These are phyloP conservation scores for Sarcophilus harrisii DNA, from an alignment of 2,797 vertebrate genomes.

Conservation along the genomic window DNA sequence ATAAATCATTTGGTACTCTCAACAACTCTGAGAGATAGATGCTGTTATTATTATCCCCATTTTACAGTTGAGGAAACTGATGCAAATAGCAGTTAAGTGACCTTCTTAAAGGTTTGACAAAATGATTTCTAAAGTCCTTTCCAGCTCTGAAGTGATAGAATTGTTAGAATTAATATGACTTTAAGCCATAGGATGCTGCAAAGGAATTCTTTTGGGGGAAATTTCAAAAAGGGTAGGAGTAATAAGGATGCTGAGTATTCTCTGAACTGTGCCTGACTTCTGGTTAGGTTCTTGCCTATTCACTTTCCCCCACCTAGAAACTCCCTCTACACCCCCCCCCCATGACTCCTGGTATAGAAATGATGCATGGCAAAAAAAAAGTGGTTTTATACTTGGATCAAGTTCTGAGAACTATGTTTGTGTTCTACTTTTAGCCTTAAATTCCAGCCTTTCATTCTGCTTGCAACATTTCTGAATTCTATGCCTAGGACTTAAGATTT, in stretches of 20 bases:
- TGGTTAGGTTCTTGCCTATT: background rate
- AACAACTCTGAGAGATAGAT: background rate
- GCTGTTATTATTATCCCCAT: background rate
- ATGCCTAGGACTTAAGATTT: background rate
- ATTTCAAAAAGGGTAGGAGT: background rate
- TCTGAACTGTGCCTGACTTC: background rate
- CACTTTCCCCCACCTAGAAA: background rate
- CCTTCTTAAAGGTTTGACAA: background rate
- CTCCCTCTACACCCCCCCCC: too few species aligned
- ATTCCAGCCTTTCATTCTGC: background rate
- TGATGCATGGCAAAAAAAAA: background rate
- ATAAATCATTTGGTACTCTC: background rate
- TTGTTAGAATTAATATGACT: background rate
- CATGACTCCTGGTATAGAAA: background rate
- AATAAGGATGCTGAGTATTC: background rate
- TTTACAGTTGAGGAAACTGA: background rate
- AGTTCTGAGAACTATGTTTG: background rate
- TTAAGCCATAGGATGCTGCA: background rate
- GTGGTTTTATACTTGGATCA: background rate
- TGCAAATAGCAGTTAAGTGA: background rate
- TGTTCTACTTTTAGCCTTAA: background rate
- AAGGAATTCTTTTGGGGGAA: background rate
- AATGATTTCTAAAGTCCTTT: background rate
- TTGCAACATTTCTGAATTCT: background rate
- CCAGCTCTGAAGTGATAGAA: slow-evolving; percentile 1